Conservation (phyloP, 2,113 vertebrate species). For the Archilochus colubris region DNA sequence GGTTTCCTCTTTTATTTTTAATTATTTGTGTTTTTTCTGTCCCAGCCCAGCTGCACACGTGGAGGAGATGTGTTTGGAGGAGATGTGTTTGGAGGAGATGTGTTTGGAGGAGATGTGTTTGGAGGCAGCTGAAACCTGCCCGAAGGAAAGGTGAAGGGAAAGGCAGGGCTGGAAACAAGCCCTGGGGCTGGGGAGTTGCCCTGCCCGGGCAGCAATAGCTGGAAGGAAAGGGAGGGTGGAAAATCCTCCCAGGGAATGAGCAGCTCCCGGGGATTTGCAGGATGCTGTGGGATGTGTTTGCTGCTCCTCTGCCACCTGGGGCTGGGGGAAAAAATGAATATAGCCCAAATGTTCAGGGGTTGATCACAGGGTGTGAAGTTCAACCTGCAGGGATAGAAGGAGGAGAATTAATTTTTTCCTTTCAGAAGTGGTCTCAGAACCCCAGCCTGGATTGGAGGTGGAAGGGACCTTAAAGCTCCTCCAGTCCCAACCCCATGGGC, state of each 20-base stretch:
- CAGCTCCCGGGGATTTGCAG: rapidly evolving
- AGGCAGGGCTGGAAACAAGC: not conserved
- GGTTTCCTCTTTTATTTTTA: not conserved
- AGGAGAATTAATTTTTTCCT: not conserved
- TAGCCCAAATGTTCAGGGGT: not conserved
- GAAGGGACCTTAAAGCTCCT: too few species aligned
- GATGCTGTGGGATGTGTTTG: not conserved
- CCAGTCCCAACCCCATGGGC: too few species aligned
- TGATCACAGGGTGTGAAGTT: not conserved
- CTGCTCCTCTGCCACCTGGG: not conserved
- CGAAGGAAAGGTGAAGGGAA: not conserved
- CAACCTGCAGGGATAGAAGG: not conserved
- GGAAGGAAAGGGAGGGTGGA: constrained; percentile 55
- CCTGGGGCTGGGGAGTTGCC: not conserved
- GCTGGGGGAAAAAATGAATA: not conserved
- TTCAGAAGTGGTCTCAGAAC: not conserved
- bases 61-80: not conserved
- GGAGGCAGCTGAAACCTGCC: not conserved
- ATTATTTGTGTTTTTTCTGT: not conserved
- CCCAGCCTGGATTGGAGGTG: too few species aligned
- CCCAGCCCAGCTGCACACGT: not conserved
- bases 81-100: not conserved
- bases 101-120: not conserved
- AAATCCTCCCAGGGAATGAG: not conserved
- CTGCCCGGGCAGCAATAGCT: not conserved